Base-by-base conservation (phyloP, 1,140 invertebrate genomes). In the Penaeus chinensis region DNA sequence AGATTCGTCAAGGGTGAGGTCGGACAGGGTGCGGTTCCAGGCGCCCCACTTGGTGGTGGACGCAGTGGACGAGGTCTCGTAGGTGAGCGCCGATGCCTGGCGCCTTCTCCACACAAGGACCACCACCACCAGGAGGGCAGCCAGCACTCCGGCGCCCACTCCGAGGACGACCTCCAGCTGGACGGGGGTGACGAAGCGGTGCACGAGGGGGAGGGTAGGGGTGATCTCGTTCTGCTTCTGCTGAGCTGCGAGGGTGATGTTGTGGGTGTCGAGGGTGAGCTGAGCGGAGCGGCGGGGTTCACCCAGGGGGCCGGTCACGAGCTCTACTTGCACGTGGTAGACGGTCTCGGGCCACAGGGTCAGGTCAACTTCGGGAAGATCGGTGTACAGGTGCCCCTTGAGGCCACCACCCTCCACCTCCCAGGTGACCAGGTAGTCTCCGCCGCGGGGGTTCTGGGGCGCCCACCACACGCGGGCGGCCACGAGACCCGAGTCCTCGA, bases 331-430 rank as follows among this genome's bases (percentile, higher is more conserved):
- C 89, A 96, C 95, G 91, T 96, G 95, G 92, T 96, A 96, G 85
- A 95, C 93, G 22, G 95, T 96, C 90, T 96, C 95, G 20, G 95
- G 95, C 95, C 95, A 96, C 37, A 96, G 91, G 37, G 95, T 96
- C 66, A 96, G 92, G 66, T 95, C 96, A 54, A 96, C 95, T 88
- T 94, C 94, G 65, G 95, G 96, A 1, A 95, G 95, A 91, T 96
- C 95, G 42, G 95, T 96, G 90, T 96, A 95, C n/a, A 96, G 93
- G 92, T 96, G 96, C 78, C 96, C 96, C 91, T 95, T 96, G n/a
- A 96, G 93, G 61, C 95, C 96, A 76, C 95, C 95, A 71, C 96
- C 95, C 90, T 95, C 95, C 16, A 96, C 95, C 93, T 96, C 95
- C 96, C 96, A 96, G 66, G 95, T 96, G 80, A 96, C 95, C 90